Conservation (phyloP, 2,113 vertebrate genomes). For the Cyphomyrus plagiostoma region DNA sequence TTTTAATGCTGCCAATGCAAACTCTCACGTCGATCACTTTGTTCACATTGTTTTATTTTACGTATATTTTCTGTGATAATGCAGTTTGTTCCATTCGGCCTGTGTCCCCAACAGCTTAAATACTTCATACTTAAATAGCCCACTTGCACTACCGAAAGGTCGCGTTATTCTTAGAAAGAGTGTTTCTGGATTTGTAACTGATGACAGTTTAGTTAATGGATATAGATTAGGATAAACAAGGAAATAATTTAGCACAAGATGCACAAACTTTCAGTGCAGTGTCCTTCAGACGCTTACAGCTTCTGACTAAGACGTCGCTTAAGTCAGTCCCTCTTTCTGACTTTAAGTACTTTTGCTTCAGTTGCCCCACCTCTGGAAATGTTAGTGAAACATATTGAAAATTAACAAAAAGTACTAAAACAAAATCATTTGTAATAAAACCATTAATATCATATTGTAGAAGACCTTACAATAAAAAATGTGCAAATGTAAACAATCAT, state of each 20-base stretch:
- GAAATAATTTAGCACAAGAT: neutral
- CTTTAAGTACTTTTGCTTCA: neutral
- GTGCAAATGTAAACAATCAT: neutral
- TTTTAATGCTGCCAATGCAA: neutral
- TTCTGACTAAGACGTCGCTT: neutral
- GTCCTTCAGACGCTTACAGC: neutral
- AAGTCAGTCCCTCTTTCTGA: neutral
- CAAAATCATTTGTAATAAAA: neutral
- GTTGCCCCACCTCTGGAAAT: neutral
- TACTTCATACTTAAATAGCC: neutral
- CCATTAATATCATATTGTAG: neutral
- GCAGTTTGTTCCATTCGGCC: neutral
- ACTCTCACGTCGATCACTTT: neutral
- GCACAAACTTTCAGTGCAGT: neutral
- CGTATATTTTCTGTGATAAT: neutral
- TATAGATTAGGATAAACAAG: neutral
- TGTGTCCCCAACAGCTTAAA: neutral
- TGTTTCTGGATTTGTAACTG: neutral
- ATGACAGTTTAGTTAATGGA: neutral
- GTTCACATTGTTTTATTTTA: neutral
- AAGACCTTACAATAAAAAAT: neutral
- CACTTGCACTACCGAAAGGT: neutral
- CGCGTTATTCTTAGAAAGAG: neutral
- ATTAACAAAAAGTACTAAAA: neutral
- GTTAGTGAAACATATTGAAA: neutral